These are phyloP conservation scores for Clusia tigrina DNA, from an alignment of 2,888 invertebrate genomes.

Conservation along the genomic window DNA sequence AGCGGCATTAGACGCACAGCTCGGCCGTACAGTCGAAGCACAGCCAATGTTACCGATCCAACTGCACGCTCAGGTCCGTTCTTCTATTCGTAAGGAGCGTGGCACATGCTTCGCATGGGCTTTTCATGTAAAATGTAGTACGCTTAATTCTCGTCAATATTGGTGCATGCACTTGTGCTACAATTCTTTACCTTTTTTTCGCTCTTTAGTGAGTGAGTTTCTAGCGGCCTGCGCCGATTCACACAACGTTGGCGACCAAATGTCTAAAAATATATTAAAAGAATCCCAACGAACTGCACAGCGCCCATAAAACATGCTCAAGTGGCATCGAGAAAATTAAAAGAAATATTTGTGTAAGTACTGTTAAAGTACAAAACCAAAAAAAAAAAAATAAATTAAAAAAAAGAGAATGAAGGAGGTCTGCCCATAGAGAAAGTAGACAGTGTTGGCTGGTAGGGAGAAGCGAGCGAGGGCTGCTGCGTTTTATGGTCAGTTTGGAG, in stretches of 20 bases:
- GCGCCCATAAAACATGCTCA: constrained; percentile 56
- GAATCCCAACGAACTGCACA: constrained; percentile 41
- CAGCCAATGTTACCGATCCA: background rate
- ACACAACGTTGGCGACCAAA: constrained; percentile 41
- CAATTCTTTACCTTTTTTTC: no score
- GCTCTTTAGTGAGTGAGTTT: constrained; percentile 24
- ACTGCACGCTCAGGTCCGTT: no score
- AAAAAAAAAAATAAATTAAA: constrained; percentile 28
- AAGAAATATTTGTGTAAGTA: no score
- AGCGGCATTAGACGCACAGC: background rate
- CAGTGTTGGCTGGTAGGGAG: background rate
- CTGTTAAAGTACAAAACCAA: no score
- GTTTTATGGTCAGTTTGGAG: constrained; percentile 55
- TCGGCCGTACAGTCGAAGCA: background rate
- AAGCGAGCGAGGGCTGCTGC: constrained; percentile 36
- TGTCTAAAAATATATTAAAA: constrained; percentile 52
- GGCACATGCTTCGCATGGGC: constrained; percentile 55
- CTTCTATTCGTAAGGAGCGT: no score
- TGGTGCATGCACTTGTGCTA: no score
- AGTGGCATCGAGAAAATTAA: constrained; percentile 42
- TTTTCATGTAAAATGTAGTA: constrained; percentile 15
- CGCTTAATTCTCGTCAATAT: background rate
- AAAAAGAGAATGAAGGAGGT: constrained; percentile 11
- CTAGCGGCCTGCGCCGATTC: constrained; percentile 19
- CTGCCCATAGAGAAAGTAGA: constrained; percentile 12